These are phyloP conservation scores for Omphaloscelis lunosa DNA, from an alignment of 2,888 invertebrate species.

Conservation along the genomic window DNA sequence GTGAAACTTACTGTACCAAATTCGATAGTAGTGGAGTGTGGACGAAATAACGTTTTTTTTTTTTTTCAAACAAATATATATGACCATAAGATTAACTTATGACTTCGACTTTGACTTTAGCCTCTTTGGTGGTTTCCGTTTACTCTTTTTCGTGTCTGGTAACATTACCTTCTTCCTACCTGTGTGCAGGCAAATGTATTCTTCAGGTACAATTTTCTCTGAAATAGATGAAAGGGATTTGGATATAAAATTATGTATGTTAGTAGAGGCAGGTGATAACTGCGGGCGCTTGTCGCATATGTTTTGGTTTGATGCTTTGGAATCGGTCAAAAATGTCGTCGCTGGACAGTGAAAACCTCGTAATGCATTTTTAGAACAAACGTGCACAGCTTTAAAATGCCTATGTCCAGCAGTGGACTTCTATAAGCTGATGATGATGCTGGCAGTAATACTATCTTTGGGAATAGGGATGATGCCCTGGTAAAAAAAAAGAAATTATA, in stretches of 20 bases:
- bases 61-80: constrained; percentile 9
- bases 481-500: too few relatives aligned
- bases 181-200: constrained; percentile 71
- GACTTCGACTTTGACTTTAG: constrained; percentile 73
- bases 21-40: constrained; percentile 11
- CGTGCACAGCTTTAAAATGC: too few relatives aligned
- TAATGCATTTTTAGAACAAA: too few relatives aligned
- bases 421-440: too few relatives aligned
- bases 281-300: neutral
- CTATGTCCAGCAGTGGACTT: too few relatives aligned
- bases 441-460: too few relatives aligned
- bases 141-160: constrained; percentile 69
- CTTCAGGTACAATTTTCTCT: constrained; percentile 56
- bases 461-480: too few relatives aligned
- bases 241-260: neutral
- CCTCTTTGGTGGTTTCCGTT: constrained; percentile 79
- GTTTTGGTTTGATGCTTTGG: neutral
- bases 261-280: neutral
- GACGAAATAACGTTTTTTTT: constrained; percentile 10
- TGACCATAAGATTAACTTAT: constrained; percentile 35
- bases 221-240: constrained; percentile 47
- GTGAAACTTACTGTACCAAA: constrained; percentile 9
- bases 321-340: neutral
- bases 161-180: constrained; percentile 74
- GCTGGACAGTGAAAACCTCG: too few relatives aligned